Conservation (phyloP, 2,888 invertebrate species). For the Mamestra brassicae region DNA sequence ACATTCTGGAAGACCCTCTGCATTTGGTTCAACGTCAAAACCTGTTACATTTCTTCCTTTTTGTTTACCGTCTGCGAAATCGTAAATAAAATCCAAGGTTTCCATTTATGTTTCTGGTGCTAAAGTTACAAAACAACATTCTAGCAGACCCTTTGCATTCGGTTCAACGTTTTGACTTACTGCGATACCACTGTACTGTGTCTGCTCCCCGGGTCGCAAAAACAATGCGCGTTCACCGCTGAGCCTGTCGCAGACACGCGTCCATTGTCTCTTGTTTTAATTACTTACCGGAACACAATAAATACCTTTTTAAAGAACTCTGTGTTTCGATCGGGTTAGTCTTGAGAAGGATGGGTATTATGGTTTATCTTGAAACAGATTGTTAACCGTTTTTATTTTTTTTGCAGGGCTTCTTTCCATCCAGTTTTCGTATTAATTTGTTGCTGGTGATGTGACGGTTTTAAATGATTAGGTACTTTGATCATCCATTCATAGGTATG, state of each 20-base stretch:
- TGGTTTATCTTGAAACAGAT: not conserved
- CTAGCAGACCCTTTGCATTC: not conserved
- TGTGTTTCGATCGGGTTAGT: constrained; percentile 27
- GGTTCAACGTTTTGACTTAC: constrained; percentile 14
- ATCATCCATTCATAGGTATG: too few relatives aligned
- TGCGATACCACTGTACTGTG: constrained; percentile 18
- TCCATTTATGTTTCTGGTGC: too few relatives aligned
- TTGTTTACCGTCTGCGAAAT: too few relatives aligned
- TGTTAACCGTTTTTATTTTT: not conserved
- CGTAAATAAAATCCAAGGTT: too few relatives aligned
- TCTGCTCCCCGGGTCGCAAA: constrained; percentile 23
- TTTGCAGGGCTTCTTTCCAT: not conserved
- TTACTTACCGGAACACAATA: constrained; percentile 64
- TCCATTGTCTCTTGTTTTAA: constrained; percentile 68
- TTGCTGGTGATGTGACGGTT: too few relatives aligned
- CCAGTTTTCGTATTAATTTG: not conserved
- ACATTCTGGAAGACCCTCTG: too few relatives aligned
- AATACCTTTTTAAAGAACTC: constrained; percentile 51
- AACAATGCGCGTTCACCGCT: constrained; percentile 62
- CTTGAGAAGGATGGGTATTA: constrained; percentile 10
- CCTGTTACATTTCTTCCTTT: too few relatives aligned
- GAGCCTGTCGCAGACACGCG: constrained; percentile 59
- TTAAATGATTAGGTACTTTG: too few relatives aligned
- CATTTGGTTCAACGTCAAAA: too few relatives aligned
- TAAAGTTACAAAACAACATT: too few relatives aligned